These are phyloP conservation scores for Megalopta genalis DNA, from an alignment of 1,140 invertebrate species.

Conservation along the genomic window DNA sequence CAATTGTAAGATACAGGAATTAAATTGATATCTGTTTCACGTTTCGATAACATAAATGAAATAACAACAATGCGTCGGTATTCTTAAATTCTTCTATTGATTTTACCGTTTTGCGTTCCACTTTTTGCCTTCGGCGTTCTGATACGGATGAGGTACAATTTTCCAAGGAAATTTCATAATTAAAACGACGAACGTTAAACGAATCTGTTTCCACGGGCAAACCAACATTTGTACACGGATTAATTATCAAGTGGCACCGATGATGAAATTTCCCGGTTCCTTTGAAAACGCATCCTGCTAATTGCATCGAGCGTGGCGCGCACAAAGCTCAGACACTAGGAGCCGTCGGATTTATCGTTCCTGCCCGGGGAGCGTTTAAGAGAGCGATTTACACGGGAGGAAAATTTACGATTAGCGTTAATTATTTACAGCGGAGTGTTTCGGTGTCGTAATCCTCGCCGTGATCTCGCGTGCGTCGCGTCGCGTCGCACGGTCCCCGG, in stretches of 20 bases:
- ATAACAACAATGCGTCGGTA: too few relatives aligned
- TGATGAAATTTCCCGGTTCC: neutral
- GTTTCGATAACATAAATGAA: too few relatives aligned
- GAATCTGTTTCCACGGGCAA: neutral
- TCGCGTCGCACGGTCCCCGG: too few relatives aligned
- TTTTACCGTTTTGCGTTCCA: too few relatives aligned
- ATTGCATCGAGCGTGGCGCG: neutral
- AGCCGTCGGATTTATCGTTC: neutral
- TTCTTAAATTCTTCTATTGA: too few relatives aligned
- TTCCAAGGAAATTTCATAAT: neutral
- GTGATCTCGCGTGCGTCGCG: neutral
- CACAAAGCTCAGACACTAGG: neutral
- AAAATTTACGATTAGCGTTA: conserved; percentile 4
- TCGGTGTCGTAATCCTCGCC: conserved; percentile 26
- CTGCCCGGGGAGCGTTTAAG: conserved; percentile 3
- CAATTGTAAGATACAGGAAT: too few relatives aligned
- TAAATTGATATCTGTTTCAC: too few relatives aligned
- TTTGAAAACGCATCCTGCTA: neutral
- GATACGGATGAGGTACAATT: too few relatives aligned
- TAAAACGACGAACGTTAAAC: neutral
- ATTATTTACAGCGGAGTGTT: conserved; percentile 12
- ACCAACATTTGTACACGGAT: neutral
- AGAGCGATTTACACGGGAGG: neutral
- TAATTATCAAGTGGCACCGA: neutral
- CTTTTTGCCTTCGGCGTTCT: too few relatives aligned